Conservation (phyloP, 2,888 invertebrate genomes). For the Aspidiotus rigidus region DNA sequence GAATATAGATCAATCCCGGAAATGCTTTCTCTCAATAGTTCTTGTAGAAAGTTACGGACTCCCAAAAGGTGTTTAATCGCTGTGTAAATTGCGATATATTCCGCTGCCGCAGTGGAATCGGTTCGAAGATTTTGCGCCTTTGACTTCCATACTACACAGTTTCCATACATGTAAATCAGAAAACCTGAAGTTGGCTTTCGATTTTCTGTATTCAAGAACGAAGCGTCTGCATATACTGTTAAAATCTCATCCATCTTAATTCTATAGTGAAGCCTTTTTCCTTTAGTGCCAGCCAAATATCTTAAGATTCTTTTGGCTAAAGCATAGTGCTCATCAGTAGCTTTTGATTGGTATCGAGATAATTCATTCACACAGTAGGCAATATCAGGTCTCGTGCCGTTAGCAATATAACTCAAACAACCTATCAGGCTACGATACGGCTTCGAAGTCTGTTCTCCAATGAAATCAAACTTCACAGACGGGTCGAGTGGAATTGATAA, state of each 20-base stretch:
- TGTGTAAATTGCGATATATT: too few species aligned
- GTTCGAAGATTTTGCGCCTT: too few species aligned
- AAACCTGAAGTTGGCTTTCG: too few species aligned
- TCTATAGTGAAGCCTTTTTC: neutral
- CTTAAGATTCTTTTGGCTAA: neutral
- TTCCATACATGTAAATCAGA: too few species aligned
- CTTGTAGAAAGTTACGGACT: too few species aligned
- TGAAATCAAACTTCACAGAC: neutral
- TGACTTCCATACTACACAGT: too few species aligned
- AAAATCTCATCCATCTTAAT: neutral
- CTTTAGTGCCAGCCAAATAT: neutral
- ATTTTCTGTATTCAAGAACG: too few species aligned
- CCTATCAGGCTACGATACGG: neutral
- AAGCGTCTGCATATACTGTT: neutral
- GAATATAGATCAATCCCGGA: too few species aligned
- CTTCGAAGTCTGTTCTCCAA: neutral
- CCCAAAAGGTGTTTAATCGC: too few species aligned
- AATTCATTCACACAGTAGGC: neutral
- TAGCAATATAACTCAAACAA: conserved; percentile 6
- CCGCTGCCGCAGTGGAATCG: too few species aligned
- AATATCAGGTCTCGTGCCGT: conserved; percentile 6
- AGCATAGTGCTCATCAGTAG: neutral
- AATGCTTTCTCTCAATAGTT: too few species aligned
- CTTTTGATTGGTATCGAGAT: neutral
- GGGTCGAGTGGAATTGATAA: neutral